Base-by-base conservation (phyloP, 2,888 invertebrate species). In the Thysanoteuthis rhombus region DNA sequence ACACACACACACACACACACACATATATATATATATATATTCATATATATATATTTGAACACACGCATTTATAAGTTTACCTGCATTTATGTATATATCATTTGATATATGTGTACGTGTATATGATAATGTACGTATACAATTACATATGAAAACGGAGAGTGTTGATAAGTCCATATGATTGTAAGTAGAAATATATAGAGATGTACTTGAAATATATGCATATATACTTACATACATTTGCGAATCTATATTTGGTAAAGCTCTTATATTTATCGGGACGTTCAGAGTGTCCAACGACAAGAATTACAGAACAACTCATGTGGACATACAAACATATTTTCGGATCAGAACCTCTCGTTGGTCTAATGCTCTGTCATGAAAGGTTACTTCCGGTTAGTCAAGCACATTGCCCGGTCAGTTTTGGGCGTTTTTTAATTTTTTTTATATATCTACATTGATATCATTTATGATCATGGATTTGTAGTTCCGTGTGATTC, bases 31-130 rank as follows among this genome's bases (percentile, higher is more conserved):
- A 45, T 45, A 45, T 10, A 45, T 10, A 25, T 25, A 25, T 25
- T 5, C 25, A 25, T 52, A 25, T 52, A 25, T 52, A 25, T 52
- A 6, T 25, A 6, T 52, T 5, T 52, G 25, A 25, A 5, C 5
- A 3, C 2, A 6, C 1, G 1, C 2, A 52, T 1, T 25, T 25
- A 3, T 25, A 22, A 5, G 4, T 52, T 6, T 75, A 16, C n/a
- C 0, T 75, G 5, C 16, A n/a, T n/a, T 1, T n/a, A 75, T 6
- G 3, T n/a, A n/a, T n/a, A n/a, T n/a, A n/a, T n/a, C 6, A 2
- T n/a, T 19, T 52, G n/a, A 52, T 52, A 2, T 52, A 5, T 75
- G n/a, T 75, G 75, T 75, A 8, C n/a, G 75, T 10, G 75, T n/a
- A 32, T n/a, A 1, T 75, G n/a, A 0, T 32, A 25, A 52, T 52